Conservation (phyloP, 2,797 vertebrate genomes). For the Tiaroga cobitis region DNA sequence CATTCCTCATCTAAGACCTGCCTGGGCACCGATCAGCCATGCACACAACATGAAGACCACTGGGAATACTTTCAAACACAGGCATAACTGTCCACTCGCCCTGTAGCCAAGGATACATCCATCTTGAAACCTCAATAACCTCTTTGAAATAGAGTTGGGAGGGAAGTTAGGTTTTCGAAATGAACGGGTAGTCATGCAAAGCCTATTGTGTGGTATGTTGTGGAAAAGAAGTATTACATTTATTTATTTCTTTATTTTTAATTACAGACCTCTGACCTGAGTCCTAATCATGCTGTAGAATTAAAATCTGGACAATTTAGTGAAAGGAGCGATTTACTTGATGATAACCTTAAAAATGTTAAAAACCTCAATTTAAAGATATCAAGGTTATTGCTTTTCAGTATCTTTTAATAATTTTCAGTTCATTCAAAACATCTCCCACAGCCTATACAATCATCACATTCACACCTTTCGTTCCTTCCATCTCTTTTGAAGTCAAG, state of each 20-base stretch:
- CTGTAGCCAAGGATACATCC: constrained; percentile 59
- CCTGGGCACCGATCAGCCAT: constrained; percentile 76
- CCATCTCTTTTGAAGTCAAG: constrained; percentile 45
- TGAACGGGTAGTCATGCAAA: constrained; percentile 39
- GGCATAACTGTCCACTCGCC: constrained; percentile 54
- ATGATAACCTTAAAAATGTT: not conserved
- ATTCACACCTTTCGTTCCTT: constrained; percentile 31
- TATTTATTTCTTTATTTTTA: not conserved
- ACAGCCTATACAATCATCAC: constrained; percentile 29
- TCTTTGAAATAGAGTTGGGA: constrained; percentile 50
- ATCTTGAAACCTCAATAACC: constrained; percentile 64
- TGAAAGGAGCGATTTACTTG: constrained; percentile 28
- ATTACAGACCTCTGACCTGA: constrained; percentile 5
- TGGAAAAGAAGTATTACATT: not conserved
- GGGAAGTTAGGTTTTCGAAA: constrained; percentile 40
- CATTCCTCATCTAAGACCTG: constrained; percentile 77
- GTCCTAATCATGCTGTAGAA: not conserved
- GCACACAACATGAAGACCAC: constrained; percentile 68
- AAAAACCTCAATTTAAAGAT: constrained; percentile 12
- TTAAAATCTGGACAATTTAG: constrained; percentile 8
- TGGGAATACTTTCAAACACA: constrained; percentile 71
- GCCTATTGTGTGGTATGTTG: not conserved
- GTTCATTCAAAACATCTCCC: not conserved
- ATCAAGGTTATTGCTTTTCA: constrained; percentile 22
- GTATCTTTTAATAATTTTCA: not conserved